These are phyloP conservation scores for Kryphioiulus occultus DNA, from an alignment of 2,888 invertebrate genomes.

Conservation along the genomic window DNA sequence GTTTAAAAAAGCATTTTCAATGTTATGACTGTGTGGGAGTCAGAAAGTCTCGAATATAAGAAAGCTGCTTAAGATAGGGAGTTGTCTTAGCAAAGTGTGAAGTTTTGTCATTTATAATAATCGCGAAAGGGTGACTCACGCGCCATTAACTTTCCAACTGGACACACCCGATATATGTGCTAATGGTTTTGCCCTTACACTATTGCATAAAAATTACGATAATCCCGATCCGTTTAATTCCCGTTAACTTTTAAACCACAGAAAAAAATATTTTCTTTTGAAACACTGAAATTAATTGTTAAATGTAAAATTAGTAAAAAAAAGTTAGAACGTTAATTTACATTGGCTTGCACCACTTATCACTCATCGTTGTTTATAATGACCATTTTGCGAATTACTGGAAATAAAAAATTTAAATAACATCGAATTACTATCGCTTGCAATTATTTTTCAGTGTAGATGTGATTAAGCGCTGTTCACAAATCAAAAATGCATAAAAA, in stretches of 20 bases:
- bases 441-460: too few species aligned
- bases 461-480: too few species aligned
- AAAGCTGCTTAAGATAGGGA: constrained; percentile 33
- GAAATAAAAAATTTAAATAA: too few species aligned
- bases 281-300: not conserved
- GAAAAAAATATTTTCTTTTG: not conserved
- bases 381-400: too few species aligned
- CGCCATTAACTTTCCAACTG: constrained; percentile 16
- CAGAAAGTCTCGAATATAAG: constrained; percentile 13
- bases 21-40: constrained; percentile 40
- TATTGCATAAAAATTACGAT: not conserved
- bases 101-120: constrained; percentile 44
- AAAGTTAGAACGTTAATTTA: too few species aligned
- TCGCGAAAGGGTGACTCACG: constrained; percentile 37
- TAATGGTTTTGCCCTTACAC: not conserved
- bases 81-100: constrained; percentile 45
- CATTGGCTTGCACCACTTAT: too few species aligned
- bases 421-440: too few species aligned
- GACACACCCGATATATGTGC: not conserved
- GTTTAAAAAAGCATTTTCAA: not conserved
- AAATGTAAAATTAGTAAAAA: not conserved
- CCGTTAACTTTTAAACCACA: not conserved
- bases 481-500: too few species aligned
- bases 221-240: not conserved
- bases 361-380: too few species aligned